Evolutionary conservation across 2,113 vertebrate genomes (phyloP).

Genomic region (Glaucidium brasilianum): DNA sequence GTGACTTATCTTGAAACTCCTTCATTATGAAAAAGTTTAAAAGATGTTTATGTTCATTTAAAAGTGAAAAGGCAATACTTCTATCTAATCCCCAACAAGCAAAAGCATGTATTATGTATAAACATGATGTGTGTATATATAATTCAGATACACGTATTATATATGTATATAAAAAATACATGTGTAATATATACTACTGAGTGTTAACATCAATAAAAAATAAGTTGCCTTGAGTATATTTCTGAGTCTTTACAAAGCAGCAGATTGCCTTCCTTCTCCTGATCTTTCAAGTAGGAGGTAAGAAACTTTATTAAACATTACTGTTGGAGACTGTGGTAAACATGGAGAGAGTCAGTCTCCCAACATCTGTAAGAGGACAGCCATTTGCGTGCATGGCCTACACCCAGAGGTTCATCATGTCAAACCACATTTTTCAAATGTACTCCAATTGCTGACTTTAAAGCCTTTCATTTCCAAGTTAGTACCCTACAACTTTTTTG

Average conservation of each 20-base stretch:
- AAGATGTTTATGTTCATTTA: background rate
- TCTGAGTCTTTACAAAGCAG: background rate
- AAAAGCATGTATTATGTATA: background rate
- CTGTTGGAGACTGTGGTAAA: background rate
- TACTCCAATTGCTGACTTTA: constrained; percentile 23
- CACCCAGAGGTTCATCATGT: constrained; percentile 6
- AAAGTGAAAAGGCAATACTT: background rate
- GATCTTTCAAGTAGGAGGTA: background rate
- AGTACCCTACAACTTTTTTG: background rate
- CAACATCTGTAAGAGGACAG: background rate
- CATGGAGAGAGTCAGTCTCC: background rate
- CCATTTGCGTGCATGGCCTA: background rate
- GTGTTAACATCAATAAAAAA: background rate
- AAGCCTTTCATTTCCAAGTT: constrained; percentile 34
- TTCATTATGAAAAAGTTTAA: background rate
- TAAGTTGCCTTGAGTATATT: background rate
- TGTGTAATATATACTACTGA: background rate
- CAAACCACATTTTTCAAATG: constrained; percentile 54
- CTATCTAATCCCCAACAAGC: background rate
- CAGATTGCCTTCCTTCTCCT: background rate
- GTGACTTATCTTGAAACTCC: background rate
- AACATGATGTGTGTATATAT: background rate
- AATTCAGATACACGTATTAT: background rate
- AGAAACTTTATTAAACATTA: constrained; percentile 19
- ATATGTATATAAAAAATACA: background rate